These are phyloP conservation scores for Cosmia trapezina DNA, from an alignment of 2,888 invertebrate genomes.

Conservation along the genomic window DNA sequence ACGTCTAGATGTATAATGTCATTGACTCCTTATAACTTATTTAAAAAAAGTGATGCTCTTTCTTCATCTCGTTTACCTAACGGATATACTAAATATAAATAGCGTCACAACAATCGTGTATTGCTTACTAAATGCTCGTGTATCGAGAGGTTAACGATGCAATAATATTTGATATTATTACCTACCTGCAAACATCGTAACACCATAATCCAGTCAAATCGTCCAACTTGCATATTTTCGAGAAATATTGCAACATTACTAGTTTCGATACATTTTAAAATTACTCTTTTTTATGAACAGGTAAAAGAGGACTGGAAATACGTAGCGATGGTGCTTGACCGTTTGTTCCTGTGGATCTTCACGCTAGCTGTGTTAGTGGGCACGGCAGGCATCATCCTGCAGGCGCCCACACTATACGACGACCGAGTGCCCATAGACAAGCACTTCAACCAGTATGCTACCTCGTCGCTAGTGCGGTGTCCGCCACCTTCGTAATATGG, in stretches of 20 bases:
- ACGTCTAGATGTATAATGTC: no score
- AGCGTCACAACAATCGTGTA: conserved; percentile 7
- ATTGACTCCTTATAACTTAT: not conserved
- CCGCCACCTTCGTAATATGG: conserved; percentile 91
- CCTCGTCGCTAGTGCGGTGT: conserved; percentile 94
- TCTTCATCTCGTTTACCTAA: conserved; percentile 28
- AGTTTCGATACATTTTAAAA: not conserved
- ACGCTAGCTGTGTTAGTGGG: conserved; percentile 98
- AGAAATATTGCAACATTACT: not conserved
- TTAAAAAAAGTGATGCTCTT: not conserved
- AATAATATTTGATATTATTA: conserved; percentile 48
- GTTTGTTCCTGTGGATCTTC: conserved; percentile 99
- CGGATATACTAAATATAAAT: conserved; percentile 43
- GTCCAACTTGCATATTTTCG: not conserved
- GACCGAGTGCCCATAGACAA: conserved; percentile 97
- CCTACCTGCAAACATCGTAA: conserved; percentile 9
- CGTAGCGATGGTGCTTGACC: conserved; percentile 99
- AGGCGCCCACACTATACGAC: conserved; percentile 98
- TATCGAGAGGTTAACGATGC: conserved; percentile 36
- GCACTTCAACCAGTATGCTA: conserved; percentile 95
- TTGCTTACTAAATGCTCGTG: conserved; percentile 35
- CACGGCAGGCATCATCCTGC: conserved; percentile 97
- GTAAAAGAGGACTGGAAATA: conserved; percentile 99
- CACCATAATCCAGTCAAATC: conserved; percentile 17
- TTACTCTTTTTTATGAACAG: conserved; percentile 82